A percentile compares a stretch with the other conserved stretches of the same genome.
Evolutionary conservation across 2,113 vertebrate genomes (phyloP).

Genomic region (Eubucco bourcierii): DNA sequence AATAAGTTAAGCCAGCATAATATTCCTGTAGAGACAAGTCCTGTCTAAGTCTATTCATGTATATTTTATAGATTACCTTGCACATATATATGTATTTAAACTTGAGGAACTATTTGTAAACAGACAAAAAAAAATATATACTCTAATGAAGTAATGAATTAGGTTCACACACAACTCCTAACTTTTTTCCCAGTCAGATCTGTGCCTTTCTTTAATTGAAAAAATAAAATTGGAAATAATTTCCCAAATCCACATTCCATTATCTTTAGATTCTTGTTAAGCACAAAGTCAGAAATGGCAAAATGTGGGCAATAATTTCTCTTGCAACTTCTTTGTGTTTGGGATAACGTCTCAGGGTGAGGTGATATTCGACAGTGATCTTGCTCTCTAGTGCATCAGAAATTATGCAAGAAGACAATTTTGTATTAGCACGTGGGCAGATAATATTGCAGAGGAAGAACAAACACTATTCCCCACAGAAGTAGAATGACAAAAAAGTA

Average conservation of each 20-base stretch:
- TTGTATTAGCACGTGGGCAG: neutral
- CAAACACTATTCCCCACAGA: neutral
- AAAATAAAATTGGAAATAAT: neutral
- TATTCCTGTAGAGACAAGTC: neutral
- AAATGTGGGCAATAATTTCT: neutral
- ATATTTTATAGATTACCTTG: neutral
- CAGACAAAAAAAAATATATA: neutral
- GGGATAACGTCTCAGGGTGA: neutral
- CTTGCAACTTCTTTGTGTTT: neutral
- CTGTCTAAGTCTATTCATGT: neutral
- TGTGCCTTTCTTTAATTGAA: neutral
- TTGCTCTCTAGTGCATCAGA: neutral
- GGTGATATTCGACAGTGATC: neutral
- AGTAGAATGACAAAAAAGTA: constrained; percentile 4
- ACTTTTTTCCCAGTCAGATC: neutral
- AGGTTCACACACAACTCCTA: fast-evolving
- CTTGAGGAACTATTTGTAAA: neutral
- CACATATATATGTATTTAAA: neutral
- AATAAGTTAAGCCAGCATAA: neutral
- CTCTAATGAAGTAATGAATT: neutral
- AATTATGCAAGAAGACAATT: neutral
- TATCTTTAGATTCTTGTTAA: neutral
- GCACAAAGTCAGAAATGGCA: neutral
- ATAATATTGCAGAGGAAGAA: neutral
- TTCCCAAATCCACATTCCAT: fast-evolving